Evolutionary conservation across 2,888 invertebrate genomes (phyloP).

Genomic region (Laspeyria flexula): DNA sequence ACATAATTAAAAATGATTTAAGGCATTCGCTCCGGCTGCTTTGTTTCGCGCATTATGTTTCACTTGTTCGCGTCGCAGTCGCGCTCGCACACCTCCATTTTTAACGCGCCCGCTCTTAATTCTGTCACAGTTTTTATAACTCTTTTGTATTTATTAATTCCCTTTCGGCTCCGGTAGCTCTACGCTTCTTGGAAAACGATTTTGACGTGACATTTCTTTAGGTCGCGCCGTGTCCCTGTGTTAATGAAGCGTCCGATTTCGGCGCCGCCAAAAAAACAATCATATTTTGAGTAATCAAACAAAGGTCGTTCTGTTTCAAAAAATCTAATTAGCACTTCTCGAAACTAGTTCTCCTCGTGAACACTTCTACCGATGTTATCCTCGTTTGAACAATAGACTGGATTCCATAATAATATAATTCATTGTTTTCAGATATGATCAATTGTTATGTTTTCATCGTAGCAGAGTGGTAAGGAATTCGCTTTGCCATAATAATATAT

Average conservation of each 20-base stretch:
- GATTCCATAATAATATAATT: slow-evolving; percentile 9
- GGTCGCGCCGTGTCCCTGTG: slow-evolving; percentile 73
- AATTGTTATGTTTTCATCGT: slow-evolving; percentile 30
- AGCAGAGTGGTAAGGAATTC: slow-evolving; percentile 22
- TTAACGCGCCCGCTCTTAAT: slow-evolving; percentile 83
- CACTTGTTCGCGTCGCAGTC: slow-evolving; percentile 83
- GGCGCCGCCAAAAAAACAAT: slow-evolving; percentile 70
- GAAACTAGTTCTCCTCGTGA: slow-evolving; percentile 13
- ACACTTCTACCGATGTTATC: slow-evolving; percentile 9
- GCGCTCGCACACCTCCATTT: slow-evolving; percentile 73
- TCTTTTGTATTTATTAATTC: slow-evolving; percentile 85
- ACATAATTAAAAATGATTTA: slow-evolving; percentile 87
- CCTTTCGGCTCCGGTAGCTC: slow-evolving; percentile 83
- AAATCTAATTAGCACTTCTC: slow-evolving; percentile 51
- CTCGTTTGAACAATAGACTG: slow-evolving; percentile 11
- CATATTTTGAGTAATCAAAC: slow-evolving; percentile 63
- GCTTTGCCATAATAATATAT: slow-evolving; percentile 34
- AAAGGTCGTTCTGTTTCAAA: slow-evolving; percentile 54
- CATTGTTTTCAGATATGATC: slow-evolving; percentile 21
- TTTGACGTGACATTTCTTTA: slow-evolving; percentile 83
- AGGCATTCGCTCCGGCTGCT: slow-evolving; percentile 86
- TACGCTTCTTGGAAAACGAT: slow-evolving; percentile 82
- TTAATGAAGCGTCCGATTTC: slow-evolving; percentile 84
- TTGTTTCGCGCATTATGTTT: slow-evolving; percentile 86
- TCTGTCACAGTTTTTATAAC: slow-evolving; percentile 85